These are phyloP conservation scores for Hydrotaea diabolus DNA, from an alignment of 2,888 invertebrate genomes.

Conservation along the genomic window DNA sequence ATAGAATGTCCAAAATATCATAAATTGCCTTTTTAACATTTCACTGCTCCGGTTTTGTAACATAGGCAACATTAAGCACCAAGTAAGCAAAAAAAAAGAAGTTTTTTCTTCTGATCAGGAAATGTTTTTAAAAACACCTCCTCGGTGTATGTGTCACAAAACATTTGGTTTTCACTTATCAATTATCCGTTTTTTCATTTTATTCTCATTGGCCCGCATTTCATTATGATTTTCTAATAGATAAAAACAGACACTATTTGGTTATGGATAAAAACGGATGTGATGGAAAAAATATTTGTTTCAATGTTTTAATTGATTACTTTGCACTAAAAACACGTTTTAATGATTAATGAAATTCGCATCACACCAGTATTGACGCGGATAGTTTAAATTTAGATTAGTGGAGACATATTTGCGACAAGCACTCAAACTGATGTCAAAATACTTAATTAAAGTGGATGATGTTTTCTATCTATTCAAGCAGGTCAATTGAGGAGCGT, in stretches of 20 bases:
- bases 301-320: neutral
- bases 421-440: no score
- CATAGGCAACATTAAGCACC: no score
- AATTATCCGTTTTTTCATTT: conserved; percentile 48
- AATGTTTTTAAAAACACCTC: conserved; percentile 18
- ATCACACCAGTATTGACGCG: neutral
- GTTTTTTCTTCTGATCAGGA: no score
- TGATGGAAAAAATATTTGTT: neutral
- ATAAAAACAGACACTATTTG: conserved; percentile 52
- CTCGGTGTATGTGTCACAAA: conserved; percentile 51
- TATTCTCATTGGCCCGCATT: conserved; percentile 5
- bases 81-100: neutral
- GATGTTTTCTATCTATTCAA: no score
- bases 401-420: neutral
- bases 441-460: no score
- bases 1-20: no score
- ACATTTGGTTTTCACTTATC: conserved; percentile 65
- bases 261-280: conserved; percentile 1
- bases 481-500: no score
- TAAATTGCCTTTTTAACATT: conserved; percentile 21
- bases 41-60: no score
- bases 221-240: conserved; percentile 54
- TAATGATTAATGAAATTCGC: neutral
- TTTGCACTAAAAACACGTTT: neutral
- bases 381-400: neutral